A percentile compares a stretch with the other conserved stretches of the same genome.
These are phyloP conservation scores for Brenthis daphne DNA, from an alignment of 2,888 invertebrate species.

Conservation along the genomic window DNA sequence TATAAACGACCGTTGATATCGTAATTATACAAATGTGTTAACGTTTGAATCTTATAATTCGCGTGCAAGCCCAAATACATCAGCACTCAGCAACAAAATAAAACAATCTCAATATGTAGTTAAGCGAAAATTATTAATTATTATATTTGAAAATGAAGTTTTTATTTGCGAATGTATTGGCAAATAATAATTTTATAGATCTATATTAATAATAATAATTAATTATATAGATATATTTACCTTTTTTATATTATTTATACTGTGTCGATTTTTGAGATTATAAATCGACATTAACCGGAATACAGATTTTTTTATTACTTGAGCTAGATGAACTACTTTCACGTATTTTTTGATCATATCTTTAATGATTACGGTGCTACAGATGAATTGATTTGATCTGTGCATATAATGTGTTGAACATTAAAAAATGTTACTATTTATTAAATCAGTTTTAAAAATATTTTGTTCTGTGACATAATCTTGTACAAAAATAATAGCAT, in stretches of 20 bases:
- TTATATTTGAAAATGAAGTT: too few species aligned
- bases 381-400: neutral
- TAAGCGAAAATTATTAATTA: too few species aligned
- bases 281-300: neutral
- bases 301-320: neutral
- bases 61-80: too few species aligned
- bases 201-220: too few species aligned
- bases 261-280: too few species aligned
- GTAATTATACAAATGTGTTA: conserved; percentile 32
- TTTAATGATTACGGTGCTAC: conserved; percentile 4
- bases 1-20: conserved; percentile 34
- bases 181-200: too few species aligned
- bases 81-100: too few species aligned
- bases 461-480: conserved; percentile 5
- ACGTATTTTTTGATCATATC: neutral
- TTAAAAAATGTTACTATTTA: conserved; percentile 1
- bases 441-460: too few species aligned
- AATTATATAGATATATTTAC: too few species aligned
- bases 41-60: conserved; percentile 23
- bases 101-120: too few species aligned
- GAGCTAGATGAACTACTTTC: neutral
- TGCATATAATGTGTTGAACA: neutral
- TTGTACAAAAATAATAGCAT: conserved; percentile 30
- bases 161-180: too few species aligned
- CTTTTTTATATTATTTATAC: too few species aligned